Evolutionary conservation across 2,113 vertebrate genomes (phyloP).

Genomic region (Oryctolagus cuniculus): mOryCun1.1 NC_091441.1:109234001-109234500

Average conservation of each 20-base stretch:
- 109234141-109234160: not conserved
- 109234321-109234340: conserved; percentile 95
- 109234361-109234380: conserved; percentile 92
- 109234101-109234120: not conserved
- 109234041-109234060: not conserved
- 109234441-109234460: not conserved
- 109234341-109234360: conserved; percentile 94
- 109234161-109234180: too few species aligned
- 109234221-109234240: not conserved
- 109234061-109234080: not conserved
- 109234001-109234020: not conserved
- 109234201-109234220: not conserved
- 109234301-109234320: conserved; percentile 86
- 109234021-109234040: not conserved
- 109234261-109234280: not conserved
- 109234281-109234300: not conserved
- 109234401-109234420: conserved; percentile 49
- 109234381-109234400: conserved; percentile 96
- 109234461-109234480: not conserved
- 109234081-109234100: too few species aligned
- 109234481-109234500: not conserved
- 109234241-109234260: not conserved
- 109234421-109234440: not conserved
- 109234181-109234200: rapidly evolving
- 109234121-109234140: not conserved